Percentiles rank a stretch among this genome's conserved stretches.
These are phyloP conservation scores for Herpetotheres cachinnans DNA, from an alignment of 2,113 vertebrate genomes.

Conservation along the genomic window DNA sequence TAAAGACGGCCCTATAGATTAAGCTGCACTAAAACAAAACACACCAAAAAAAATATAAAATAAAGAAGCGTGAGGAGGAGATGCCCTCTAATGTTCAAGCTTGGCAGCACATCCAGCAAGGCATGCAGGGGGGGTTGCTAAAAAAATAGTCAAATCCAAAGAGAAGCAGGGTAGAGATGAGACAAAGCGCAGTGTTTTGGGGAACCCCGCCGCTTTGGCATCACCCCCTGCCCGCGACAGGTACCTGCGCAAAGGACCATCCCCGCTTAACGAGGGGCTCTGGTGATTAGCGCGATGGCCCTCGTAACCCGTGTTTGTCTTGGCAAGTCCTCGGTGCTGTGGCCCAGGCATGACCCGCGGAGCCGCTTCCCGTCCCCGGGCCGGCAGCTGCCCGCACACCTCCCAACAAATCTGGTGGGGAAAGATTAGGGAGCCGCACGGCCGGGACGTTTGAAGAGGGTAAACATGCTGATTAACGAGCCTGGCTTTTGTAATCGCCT, in stretches of 20 bases:
- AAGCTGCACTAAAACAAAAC: slow-evolving; percentile 42
- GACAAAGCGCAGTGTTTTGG: fast-evolving
- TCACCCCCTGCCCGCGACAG: background rate
- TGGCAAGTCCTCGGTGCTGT: background rate
- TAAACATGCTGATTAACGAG: slow-evolving; percentile 33
- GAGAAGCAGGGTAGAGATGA: fast-evolving
- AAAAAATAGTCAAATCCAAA: background rate
- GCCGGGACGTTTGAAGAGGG: slow-evolving; percentile 19
- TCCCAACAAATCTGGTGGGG: background rate
- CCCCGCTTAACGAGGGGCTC: background rate
- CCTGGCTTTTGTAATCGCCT: slow-evolving; percentile 56
- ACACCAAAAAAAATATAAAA: too few species aligned
- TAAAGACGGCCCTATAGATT: slow-evolving; percentile 53
- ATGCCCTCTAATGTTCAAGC: slow-evolving; percentile 68
- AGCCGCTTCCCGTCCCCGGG: slow-evolving; percentile 19
- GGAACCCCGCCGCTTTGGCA: fast-evolving
- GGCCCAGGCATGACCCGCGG: slow-evolving; percentile 22
- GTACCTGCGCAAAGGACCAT: background rate
- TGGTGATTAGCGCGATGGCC: background rate
- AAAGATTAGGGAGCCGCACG: slow-evolving; percentile 26
- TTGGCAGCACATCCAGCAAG: background rate
- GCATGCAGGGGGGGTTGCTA: fast-evolving
- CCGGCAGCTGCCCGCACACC: background rate
- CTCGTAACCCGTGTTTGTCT: slow-evolving; percentile 3
- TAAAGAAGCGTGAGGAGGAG: slow-evolving; percentile 30